Evolutionary conservation across 2,113 vertebrate genomes (phyloP).

Genomic region (Paratilapia polleni): DNA sequence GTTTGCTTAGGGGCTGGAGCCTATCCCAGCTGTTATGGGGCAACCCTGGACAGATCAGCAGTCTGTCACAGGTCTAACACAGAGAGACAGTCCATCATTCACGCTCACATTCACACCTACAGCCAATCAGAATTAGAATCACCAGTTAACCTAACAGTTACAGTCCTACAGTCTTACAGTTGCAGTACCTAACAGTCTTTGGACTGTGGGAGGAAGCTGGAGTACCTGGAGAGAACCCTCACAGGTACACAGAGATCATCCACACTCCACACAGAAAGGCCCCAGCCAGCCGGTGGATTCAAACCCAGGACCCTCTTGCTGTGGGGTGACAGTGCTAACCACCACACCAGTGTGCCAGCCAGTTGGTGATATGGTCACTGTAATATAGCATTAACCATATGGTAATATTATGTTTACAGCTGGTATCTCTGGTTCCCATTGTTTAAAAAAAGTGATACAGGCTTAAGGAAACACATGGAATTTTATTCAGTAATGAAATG

Average conservation of each 20-base stretch:
- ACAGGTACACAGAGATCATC: background rate
- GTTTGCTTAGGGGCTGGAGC: background rate
- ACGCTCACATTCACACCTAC: background rate
- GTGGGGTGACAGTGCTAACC: too few species aligned
- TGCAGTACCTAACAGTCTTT: background rate
- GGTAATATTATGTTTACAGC: background rate
- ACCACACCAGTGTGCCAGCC: too few species aligned
- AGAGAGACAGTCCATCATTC: background rate
- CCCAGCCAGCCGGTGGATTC: too few species aligned
- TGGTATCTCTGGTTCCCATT: background rate
- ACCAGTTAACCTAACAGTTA: background rate
- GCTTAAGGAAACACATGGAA: background rate
- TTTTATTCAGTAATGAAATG: background rate
- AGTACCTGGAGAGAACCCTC: background rate
- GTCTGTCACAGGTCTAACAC: rapidly evolving
- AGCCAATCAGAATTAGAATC: background rate
- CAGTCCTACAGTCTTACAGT: too few species aligned
- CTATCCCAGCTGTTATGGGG: background rate
- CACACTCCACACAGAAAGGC: background rate
- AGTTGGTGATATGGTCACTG: background rate
- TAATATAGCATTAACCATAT: background rate
- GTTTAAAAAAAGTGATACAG: background rate
- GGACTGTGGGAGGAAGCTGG: background rate
- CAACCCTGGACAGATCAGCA: background rate
- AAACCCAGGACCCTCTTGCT: too few species aligned